Percentiles rank a stretch among this genome's conserved stretches.
Evolutionary conservation across 2,888 invertebrate species (phyloP).

Genomic region (Hyalella azteca): DNA sequence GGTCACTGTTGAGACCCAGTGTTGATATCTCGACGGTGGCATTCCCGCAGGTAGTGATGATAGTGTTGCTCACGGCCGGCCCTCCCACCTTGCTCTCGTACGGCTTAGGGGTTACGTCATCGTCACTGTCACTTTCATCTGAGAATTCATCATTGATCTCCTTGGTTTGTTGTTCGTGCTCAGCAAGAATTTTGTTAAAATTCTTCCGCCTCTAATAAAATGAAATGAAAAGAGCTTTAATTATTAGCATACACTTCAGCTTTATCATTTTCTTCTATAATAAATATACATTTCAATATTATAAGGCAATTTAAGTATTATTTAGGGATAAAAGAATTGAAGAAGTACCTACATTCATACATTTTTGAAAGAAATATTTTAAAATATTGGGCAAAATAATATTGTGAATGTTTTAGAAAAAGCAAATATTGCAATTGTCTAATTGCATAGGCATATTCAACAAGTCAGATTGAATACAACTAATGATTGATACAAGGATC

Average conservation of each 20-base stretch:
- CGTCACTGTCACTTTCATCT: slow-evolving; percentile 3
- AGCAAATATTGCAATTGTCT: too few relatives aligned
- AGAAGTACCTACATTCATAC: too few relatives aligned
- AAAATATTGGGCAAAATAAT: too few relatives aligned
- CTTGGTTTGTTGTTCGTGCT: neutral
- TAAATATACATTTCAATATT: too few relatives aligned
- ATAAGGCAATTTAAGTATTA: too few relatives aligned
- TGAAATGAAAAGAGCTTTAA: neutral
- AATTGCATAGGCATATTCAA: too few relatives aligned
- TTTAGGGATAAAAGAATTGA: too few relatives aligned
- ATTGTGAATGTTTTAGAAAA: too few relatives aligned
- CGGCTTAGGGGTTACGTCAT: neutral
- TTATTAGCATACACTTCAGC: neutral
- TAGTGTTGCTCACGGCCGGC: neutral
- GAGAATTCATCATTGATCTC: neutral
- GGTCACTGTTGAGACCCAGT: slow-evolving; percentile 39
- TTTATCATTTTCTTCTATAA: too few relatives aligned
- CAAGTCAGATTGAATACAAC: too few relatives aligned
- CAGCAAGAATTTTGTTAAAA: neutral
- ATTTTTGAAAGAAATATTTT: too few relatives aligned
- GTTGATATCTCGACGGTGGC: slow-evolving; percentile 45
- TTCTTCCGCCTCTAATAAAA: neutral
- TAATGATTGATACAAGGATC: too few relatives aligned
- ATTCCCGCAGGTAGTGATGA: slow-evolving; percentile 36
- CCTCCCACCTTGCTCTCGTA: slow-evolving; percentile 11